Evolutionary conservation across 2,888 invertebrate genomes (phyloP), one percentile per base, ranked within the genome.

Genomic region (Cephus nigrinus): DNA sequence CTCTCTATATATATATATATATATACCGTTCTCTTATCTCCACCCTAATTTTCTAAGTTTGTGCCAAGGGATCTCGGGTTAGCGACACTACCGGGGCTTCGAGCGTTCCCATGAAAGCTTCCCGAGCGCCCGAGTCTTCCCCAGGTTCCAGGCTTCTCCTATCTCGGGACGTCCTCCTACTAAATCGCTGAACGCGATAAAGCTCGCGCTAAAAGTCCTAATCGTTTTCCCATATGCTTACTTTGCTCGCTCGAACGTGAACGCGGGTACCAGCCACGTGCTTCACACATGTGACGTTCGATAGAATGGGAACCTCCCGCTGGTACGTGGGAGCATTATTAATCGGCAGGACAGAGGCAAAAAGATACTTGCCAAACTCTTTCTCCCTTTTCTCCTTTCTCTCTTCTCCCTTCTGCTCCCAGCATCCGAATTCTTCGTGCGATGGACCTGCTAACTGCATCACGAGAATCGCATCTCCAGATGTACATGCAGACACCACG

Each of bases 161-260:
- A 31, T 32, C 69, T 31, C 69, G 12, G 30, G 69, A 32, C 32
- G 32, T 32, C 11, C 81, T 78, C 73, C 23, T 55, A 78, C 78
- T 84, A 85, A 86, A 84, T 85, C 82, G 82, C 75, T 77, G 73
- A 68, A 71, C 74, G 80, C 82, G 84, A 86, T 86, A 86, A 87
- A 84, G 77, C 82, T 85, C 82, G 81, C 82, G 82, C 81, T 82
- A 82, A 84, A 81, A 80, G 80, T 81, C 78, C 84, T 88, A 88
- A 87, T 87, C 85, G 86, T 84, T 87, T 85, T 83, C 83, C 84
- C 84, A 85, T 83, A 86, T 85, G 81, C 80, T 83, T 79, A 77
- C 69, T 76, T 23, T 40, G 40, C 40, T 40, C 4, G 15, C 40
- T 40, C 40, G 5, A 40, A 40, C 32, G 31, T 69, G 2, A 12